These are phyloP conservation scores for Meteorus sp. DNA, from an alignment of 1,140 invertebrate genomes.

Conservation along the genomic window DNA sequence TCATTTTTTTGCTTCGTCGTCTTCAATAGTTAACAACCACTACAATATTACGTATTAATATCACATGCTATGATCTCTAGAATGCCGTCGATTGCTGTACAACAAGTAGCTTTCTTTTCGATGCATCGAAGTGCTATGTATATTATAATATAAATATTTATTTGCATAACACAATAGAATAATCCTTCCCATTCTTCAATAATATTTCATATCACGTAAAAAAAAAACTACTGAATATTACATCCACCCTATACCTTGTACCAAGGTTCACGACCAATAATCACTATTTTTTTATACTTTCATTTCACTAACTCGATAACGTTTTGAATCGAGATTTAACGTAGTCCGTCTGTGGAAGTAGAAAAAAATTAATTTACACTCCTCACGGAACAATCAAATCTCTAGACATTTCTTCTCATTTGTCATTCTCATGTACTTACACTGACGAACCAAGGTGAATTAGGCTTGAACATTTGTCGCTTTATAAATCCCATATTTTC, in stretches of 20 bases:
- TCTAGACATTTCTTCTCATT: too few relatives aligned
- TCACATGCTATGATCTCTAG: background rate
- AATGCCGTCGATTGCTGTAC: background rate
- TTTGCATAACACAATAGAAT: too few relatives aligned
- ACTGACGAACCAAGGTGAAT: slow-evolving; percentile 82
- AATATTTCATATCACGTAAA: background rate
- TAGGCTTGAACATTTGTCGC: slow-evolving; percentile 71
- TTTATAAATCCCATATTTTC: slow-evolving; percentile 74
- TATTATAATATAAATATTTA: too few relatives aligned
- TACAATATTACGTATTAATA: too few relatives aligned
- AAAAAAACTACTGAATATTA: background rate
- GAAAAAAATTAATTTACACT: slow-evolving; percentile 1
- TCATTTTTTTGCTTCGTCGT: slow-evolving; percentile 2
- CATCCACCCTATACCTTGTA: background rate
- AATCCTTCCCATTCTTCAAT: too few relatives aligned
- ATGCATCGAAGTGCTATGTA: too few relatives aligned
- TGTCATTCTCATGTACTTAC: slow-evolving; percentile 61
- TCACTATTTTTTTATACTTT: background rate
- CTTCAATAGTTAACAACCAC: too few relatives aligned
- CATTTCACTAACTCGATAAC: background rate
- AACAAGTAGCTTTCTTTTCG: background rate
- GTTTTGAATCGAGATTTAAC: slow-evolving; percentile 45
- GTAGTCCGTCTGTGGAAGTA: slow-evolving; percentile 50
- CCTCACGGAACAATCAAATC: too few relatives aligned
- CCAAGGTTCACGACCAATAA: background rate